phyloP scores from a whole-genome alignment of 2,888 invertebrate genomes.

The Eueremaeus valkanovi region DNA sequence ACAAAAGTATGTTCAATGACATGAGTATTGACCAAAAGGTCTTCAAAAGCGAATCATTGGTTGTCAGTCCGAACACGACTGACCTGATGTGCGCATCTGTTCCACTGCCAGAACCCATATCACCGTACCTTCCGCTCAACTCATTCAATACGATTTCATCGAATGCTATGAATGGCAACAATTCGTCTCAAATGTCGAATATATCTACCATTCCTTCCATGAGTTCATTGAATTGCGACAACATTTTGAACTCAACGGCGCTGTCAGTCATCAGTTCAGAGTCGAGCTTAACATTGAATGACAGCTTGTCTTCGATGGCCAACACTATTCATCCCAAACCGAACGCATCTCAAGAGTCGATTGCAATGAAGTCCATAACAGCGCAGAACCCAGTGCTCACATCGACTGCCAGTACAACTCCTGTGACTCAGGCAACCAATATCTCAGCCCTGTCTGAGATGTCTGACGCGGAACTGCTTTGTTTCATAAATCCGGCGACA shows the following conservation, averaged over 20 bases:
- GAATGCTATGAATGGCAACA: not conserved
- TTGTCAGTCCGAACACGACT: no score
- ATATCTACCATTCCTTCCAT: slow-evolving; percentile 1
- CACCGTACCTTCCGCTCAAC: not conserved
- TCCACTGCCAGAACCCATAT: not conserved
- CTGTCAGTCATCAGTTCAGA: not conserved
- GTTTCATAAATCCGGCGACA: slow-evolving; percentile 82
- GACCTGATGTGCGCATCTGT: no score
- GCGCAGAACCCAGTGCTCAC: not conserved
- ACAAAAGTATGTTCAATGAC: not conserved
- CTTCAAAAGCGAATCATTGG: not conserved
- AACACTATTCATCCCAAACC: not conserved
- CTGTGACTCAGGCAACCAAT: slow-evolving; percentile 23
- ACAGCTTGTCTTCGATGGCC: not conserved
- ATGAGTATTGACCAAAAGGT: not conserved
- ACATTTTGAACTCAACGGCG: not conserved
- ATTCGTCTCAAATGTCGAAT: not conserved
- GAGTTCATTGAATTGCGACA: not conserved
- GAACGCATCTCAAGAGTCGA: not conserved
- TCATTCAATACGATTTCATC: not conserved
- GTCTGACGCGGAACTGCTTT: slow-evolving; percentile 80
- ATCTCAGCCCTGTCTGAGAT: slow-evolving; percentile 63
- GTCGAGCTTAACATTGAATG: not conserved
- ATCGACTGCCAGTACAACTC: not conserved
- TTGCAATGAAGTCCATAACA: not conserved